A percentile compares a stretch with the other conserved stretches of the same genome.
Conservation (phyloP, 2,113 vertebrate genomes). For the Panthera uncia region DNA sequence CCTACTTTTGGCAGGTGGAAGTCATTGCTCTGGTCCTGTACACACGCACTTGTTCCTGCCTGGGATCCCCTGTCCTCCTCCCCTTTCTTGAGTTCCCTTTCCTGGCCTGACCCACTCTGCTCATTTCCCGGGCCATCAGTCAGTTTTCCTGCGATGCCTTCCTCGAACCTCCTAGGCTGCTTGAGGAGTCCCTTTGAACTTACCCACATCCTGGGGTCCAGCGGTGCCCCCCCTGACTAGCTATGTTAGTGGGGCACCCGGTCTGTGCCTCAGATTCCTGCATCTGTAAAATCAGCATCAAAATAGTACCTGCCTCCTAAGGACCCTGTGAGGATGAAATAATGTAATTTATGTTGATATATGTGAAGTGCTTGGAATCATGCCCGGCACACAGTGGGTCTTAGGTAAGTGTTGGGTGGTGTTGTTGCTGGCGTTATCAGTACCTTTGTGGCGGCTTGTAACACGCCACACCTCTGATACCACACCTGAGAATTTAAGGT, state of each 20-base stretch:
- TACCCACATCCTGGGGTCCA: not conserved
- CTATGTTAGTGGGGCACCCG: accelerated
- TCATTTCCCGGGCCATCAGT: not conserved
- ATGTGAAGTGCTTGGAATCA: accelerated
- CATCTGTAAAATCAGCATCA: not conserved
- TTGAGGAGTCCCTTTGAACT: not conserved
- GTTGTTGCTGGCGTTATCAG: not conserved
- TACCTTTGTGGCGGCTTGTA: accelerated
- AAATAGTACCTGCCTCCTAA: not conserved
- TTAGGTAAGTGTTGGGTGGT: accelerated
- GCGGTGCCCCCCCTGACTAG: not conserved
- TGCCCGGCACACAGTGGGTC: not conserved
- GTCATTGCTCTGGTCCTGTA: not conserved
- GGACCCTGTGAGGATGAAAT: not conserved
- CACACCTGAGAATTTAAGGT: not conserved
- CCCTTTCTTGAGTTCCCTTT: not conserved
- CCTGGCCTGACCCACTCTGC: not conserved
- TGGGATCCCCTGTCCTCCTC: not conserved
- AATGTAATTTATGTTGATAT: accelerated
- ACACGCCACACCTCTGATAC: accelerated
- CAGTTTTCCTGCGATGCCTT: not conserved
- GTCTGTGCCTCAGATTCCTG: not conserved
- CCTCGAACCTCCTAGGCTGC: not conserved
- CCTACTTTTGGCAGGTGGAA: not conserved
- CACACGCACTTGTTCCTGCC: accelerated